Conservation (phyloP, 2,797 vertebrate species). For the Helostoma temminkii region DNA sequence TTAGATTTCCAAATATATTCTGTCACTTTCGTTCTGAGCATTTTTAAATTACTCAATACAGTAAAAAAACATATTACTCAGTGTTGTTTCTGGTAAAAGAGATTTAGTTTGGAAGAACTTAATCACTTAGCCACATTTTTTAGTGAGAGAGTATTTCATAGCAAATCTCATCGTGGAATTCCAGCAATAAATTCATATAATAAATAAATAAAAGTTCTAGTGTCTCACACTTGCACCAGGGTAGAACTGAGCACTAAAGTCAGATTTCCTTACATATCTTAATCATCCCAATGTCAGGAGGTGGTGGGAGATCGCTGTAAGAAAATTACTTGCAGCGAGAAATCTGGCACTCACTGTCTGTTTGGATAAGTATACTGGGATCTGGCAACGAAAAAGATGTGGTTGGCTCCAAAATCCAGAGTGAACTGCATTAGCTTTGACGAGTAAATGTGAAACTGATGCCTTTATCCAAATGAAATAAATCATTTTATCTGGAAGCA, state of each 20-base stretch:
- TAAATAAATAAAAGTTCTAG: slow-evolving; percentile 13
- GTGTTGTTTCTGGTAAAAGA: background rate
- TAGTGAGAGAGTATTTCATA: slow-evolving; percentile 1
- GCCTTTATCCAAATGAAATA: slow-evolving; percentile 44
- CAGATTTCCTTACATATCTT: slow-evolving; percentile 60
- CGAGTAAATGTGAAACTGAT: slow-evolving; percentile 58
- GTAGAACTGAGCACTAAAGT: slow-evolving; percentile 13
- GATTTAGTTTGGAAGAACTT: slow-evolving; percentile 2
- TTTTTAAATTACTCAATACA: background rate
- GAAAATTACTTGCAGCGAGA: slow-evolving; percentile 61
- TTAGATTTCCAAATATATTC: slow-evolving; percentile 12
- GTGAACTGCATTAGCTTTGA: slow-evolving; percentile 59
- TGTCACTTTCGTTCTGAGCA: background rate
- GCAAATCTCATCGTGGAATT: slow-evolving; percentile 30
- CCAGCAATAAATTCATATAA: too few relatives aligned
- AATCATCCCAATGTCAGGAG: slow-evolving; percentile 52
- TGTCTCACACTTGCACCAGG: slow-evolving; percentile 1
- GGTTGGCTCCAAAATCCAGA: slow-evolving; percentile 30
- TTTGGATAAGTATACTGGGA: slow-evolving; percentile 58
- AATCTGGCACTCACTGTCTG: slow-evolving; percentile 59
- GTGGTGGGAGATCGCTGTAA: slow-evolving; percentile 48
- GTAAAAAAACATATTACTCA: too few relatives aligned
- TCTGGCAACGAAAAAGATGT: slow-evolving; percentile 33
- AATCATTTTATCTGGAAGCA: slow-evolving; percentile 37
- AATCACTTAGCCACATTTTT: slow-evolving; percentile 8